Percentiles rank a stretch among this genome's conserved stretches.
Conservation (phyloP, 2,888 invertebrate genomes). For the Tridacna gigas region DNA sequence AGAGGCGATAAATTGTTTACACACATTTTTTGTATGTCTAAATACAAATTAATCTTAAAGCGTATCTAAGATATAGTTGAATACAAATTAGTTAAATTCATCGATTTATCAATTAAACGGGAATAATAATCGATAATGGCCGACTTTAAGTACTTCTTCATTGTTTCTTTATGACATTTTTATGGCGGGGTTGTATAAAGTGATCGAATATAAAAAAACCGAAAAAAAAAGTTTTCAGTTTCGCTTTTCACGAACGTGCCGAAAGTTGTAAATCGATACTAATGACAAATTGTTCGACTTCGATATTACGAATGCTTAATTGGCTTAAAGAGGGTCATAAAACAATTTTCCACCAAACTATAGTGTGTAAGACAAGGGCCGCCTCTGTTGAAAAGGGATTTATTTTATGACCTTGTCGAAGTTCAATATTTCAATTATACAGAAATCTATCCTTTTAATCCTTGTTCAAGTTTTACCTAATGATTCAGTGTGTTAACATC, state of each 20-base stretch:
- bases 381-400: constrained; percentile 22
- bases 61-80: constrained; percentile 9
- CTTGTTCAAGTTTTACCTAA: too few relatives aligned
- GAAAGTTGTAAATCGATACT: constrained; percentile 57
- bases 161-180: constrained; percentile 64
- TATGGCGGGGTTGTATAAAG: constrained; percentile 61
- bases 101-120: constrained; percentile 24
- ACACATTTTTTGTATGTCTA: background rate
- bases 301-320: constrained; percentile 47
- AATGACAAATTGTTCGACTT: constrained; percentile 52
- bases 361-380: constrained; percentile 44
- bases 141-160: constrained; percentile 25
- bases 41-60: constrained; percentile 5
- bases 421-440: background rate
- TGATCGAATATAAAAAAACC: constrained; percentile 45
- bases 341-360: constrained; percentile 48
- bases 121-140: constrained; percentile 47
- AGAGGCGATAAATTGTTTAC: too few relatives aligned
- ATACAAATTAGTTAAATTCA: constrained; percentile 43
- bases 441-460: too few relatives aligned
- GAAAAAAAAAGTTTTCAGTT: constrained; percentile 34
- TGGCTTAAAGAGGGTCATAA: constrained; percentile 49
- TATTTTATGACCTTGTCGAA: background rate
- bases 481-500: too few relatives aligned
- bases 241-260: constrained; percentile 48